Conservation (phyloP, 2,888 invertebrate species). For the Galerucella calmariensis region DNA sequence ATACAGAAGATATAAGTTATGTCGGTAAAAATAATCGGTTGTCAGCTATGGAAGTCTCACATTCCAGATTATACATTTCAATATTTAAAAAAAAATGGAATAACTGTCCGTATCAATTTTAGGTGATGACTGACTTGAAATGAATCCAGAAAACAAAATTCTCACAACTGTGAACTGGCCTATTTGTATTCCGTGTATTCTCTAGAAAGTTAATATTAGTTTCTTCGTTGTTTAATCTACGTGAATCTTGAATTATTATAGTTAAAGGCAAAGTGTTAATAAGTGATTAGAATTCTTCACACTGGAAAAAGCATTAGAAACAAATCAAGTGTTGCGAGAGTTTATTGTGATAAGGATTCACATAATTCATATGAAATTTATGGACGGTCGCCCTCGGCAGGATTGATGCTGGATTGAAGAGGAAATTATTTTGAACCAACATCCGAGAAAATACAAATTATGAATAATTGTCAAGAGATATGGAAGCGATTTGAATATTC, state of each 20-base stretch:
- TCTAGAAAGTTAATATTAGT: slow-evolving; percentile 31
- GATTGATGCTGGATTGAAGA: slow-evolving; percentile 13
- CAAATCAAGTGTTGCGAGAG: slow-evolving; percentile 33
- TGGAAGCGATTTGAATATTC: neutral
- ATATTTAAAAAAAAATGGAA: no score
- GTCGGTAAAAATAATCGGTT: no score
- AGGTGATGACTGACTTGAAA: neutral
- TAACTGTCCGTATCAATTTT: no score
- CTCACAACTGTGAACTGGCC: slow-evolving; percentile 1
- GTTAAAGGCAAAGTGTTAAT: slow-evolving; percentile 30
- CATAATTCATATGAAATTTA: slow-evolving; percentile 31
- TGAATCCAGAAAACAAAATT: neutral
- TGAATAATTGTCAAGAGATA: neutral
- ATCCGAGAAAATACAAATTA: neutral
- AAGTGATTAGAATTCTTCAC: slow-evolving; percentile 34
- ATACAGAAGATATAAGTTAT: no score
- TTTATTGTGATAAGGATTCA: slow-evolving; percentile 32
- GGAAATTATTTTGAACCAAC: slow-evolving; percentile 12
- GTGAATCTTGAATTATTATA: slow-evolving; percentile 29
- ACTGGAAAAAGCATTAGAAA: slow-evolving; percentile 32
- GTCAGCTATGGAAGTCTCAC: no score
- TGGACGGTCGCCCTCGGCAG: slow-evolving; percentile 17
- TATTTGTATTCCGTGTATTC: slow-evolving; percentile 12
- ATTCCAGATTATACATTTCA: no score
- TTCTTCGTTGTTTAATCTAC: slow-evolving; percentile 26